Percentiles rank a stretch among this genome's conserved stretches.
These are phyloP conservation scores for Phanerotoma sp. DNA, from an alignment of 2,888 invertebrate species.

Conservation along the genomic window DNA sequence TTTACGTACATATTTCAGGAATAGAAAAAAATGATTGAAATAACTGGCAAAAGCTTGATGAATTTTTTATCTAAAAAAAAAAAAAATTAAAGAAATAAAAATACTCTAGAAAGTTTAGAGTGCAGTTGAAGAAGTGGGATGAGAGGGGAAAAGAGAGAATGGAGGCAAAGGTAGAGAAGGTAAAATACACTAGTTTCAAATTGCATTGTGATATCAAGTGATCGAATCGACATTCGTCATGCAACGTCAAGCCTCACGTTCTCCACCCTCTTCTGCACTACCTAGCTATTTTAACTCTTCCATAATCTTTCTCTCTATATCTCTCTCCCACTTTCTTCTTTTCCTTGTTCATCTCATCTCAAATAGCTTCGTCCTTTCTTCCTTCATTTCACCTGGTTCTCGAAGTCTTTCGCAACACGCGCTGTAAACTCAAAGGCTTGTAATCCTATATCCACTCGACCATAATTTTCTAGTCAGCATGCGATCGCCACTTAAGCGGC, in stretches of 20 bases:
- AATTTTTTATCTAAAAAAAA: not conserved
- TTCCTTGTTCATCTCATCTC: no score
- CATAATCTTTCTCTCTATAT: conserved; percentile 32
- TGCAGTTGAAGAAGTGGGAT: not conserved
- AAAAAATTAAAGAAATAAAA: no score
- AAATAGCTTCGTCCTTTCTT: no score
- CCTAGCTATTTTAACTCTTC: not conserved
- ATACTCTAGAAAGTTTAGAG: conserved; percentile 1
- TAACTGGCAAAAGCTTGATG: not conserved
- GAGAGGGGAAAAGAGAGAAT: no score
- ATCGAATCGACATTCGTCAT: conserved; percentile 54
- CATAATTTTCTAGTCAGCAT: conserved; percentile 51
- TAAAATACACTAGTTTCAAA: conserved; percentile 36
- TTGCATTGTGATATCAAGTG: conserved; percentile 50
- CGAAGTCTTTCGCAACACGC: conserved; percentile 16
- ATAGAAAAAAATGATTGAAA: no score
- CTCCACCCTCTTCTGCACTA: conserved; percentile 37
- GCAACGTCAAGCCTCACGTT: conserved; percentile 38
- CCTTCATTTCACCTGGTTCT: not conserved
- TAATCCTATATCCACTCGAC: conserved; percentile 49
- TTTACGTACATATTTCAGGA: no score
- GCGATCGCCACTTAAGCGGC: conserved; percentile 51
- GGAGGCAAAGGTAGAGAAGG: no score
- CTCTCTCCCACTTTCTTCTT: not conserved
- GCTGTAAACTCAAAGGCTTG: conserved; percentile 27